Percentiles rank a stretch among this genome's conserved stretches.
phyloP scores from a whole-genome alignment of 2,113 vertebrate species.

The Poeciliopsis retropinna region DNA sequence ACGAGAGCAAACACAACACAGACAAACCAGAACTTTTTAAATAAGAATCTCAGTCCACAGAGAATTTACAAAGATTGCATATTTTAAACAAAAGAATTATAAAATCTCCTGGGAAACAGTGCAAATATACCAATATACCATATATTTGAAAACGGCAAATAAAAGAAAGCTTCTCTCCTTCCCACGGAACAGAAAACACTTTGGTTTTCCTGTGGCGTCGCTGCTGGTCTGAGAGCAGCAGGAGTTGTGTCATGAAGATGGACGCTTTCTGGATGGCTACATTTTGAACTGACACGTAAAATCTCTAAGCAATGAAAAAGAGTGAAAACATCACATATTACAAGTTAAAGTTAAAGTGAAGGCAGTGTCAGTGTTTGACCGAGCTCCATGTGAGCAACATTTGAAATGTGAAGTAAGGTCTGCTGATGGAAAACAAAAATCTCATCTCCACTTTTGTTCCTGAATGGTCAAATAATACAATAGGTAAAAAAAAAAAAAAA shows the following conservation, averaged over 20 bases:
- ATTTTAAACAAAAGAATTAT: slow-evolving; percentile 59
- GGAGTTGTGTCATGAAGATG: slow-evolving; percentile 11
- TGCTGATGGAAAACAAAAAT: too few species aligned
- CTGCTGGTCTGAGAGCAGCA: not conserved
- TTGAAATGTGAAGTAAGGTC: too few species aligned
- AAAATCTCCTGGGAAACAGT: slow-evolving; percentile 66
- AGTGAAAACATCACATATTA: not conserved
- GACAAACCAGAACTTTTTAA: slow-evolving; percentile 44
- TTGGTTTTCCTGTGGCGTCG: slow-evolving; percentile 5
- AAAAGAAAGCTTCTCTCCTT: slow-evolving; percentile 13
- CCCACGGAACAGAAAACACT: not conserved
- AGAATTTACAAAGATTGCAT: slow-evolving; percentile 70
- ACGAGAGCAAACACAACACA: slow-evolving; percentile 49
- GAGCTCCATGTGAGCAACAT: slow-evolving; percentile 45
- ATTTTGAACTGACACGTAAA: slow-evolving; percentile 17
- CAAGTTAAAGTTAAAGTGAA: slow-evolving; percentile 2
- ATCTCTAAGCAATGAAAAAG: not conserved
- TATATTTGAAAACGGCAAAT: slow-evolving; percentile 45
- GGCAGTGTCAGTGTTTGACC: slow-evolving; percentile 17
- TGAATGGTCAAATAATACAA: too few species aligned
- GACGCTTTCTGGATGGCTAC: slow-evolving; percentile 35
- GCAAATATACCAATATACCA: slow-evolving; percentile 57
- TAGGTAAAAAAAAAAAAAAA: not conserved
- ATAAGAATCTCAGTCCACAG: slow-evolving; percentile 61
- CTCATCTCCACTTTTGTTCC: too few species aligned